Evolutionary conservation across 1,140 invertebrate genomes (phyloP), one percentile per base, ranked within the genome.

Genomic region (Achroia grisella): DNA sequence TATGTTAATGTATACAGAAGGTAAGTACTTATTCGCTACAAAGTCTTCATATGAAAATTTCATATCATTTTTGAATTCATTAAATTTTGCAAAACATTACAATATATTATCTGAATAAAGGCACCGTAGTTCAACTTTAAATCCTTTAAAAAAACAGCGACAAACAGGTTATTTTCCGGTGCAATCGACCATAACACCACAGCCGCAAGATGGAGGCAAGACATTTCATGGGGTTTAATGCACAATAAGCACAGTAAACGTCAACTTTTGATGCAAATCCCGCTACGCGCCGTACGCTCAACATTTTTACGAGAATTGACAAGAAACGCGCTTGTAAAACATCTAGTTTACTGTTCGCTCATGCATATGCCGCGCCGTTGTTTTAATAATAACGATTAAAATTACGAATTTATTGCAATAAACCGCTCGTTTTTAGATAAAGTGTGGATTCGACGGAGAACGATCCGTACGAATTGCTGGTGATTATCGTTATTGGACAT

Each of bases 331-430:
- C 39, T 46, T 60, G 63, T 84, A 81, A 84, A 80, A 66, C 47
- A 56, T 46, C 57, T 63, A 71, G 68, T 81, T 84, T 84, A 84
- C 71, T 70, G 69, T 74, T 62, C 42, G 39, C 52, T 53, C 46
- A 40, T 53, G 60, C 54, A 60, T 63, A 66, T 62, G 45, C 59
- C 52, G 48, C 41, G 45, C 62, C 71, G 71, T 80, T 84, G 73
- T 81, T 79, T 78, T 64, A 76, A 76, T 72, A 72, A 67, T 81
- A 60, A 64, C 59, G 61, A 84, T 81, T 84, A 84, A 84, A 71
- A 81, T 71, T 78, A 73, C 52, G 48, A 81, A 81, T 79, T 84
- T 84, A 81, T 79, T 69, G 68, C 59, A 62, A 68, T 70, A 65
- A 64, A 51, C 71, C 60, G 48, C 53, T 46, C 53, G 52, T 66